Evolutionary conservation across 2,888 invertebrate species (phyloP).

Genomic region (Lydus trimaculatus): DNA sequence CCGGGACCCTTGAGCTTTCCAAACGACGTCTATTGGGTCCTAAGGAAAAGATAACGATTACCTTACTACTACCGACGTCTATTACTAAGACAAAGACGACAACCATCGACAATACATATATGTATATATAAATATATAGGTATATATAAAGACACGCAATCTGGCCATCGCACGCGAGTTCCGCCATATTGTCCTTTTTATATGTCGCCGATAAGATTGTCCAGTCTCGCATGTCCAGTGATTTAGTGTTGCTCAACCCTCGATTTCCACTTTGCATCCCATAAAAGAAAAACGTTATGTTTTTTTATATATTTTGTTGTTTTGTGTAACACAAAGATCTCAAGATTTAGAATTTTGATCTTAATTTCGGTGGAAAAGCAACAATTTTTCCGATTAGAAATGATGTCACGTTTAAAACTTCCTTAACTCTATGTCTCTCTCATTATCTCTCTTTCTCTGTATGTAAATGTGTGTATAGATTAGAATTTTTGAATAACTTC

Average conservation of each 20-base stretch:
- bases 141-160: constrained; percentile 61
- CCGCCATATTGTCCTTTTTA: constrained; percentile 60
- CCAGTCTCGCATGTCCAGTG: constrained; percentile 58
- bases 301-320: too few relatives aligned
- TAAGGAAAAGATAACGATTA: background rate
- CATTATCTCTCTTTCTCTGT: too few relatives aligned
- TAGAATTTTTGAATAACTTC: constrained; percentile 1
- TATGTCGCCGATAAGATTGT: constrained; percentile 61
- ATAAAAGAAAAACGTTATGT: background rate
- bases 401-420: background rate
- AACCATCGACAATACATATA: constrained; percentile 23
- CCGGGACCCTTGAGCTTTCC: background rate
- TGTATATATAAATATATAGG: too few relatives aligned
- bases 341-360: too few relatives aligned
- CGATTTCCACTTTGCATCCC: constrained; percentile 28
- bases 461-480: too few relatives aligned
- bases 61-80: background rate
- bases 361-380: too few relatives aligned
- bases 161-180: constrained; percentile 61
- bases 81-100: background rate
- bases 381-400: too few relatives aligned
- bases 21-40: too few relatives aligned
- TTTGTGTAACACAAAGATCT: too few relatives aligned
- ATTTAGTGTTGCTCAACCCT: constrained; percentile 50
- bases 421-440: background rate